Percentiles rank a stretch among this genome's conserved stretches.
These are phyloP conservation scores for Sinella curviseta DNA, from an alignment of 1,140 invertebrate species.

Conservation along the genomic window DNA sequence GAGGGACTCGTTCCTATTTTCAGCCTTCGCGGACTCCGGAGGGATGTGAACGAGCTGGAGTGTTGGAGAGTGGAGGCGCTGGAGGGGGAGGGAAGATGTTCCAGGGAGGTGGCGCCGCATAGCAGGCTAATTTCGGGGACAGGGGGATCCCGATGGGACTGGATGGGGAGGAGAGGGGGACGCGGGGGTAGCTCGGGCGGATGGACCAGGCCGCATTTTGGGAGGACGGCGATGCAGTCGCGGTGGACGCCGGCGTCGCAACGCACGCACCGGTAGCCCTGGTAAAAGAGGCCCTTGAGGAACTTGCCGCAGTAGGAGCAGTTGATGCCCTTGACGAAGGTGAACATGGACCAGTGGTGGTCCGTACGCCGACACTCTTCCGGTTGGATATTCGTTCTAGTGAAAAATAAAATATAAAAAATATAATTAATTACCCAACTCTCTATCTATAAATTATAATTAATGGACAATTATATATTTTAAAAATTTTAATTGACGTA, in stretches of 20 bases:
- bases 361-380: conserved; percentile 72
- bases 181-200: conserved; percentile 49
- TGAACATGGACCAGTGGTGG: conserved; percentile 76
- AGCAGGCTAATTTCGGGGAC: too few relatives aligned
- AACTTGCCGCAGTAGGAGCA: conserved; percentile 85
- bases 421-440: conserved; percentile 35
- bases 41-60: not conserved
- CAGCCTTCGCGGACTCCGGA: not conserved
- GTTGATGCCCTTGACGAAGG: conserved; percentile 76
- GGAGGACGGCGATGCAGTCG: conserved; percentile 37
- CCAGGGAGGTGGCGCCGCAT: too few relatives aligned
- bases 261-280: conserved; percentile 74
- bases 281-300: conserved; percentile 69
- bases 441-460: conserved; percentile 7
- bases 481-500: not conserved
- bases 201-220: conserved; percentile 44
- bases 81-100: too few relatives aligned
- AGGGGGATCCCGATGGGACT: too few relatives aligned
- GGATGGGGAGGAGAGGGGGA: conserved; percentile 42
- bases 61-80: not conserved
- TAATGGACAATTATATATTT: not conserved
- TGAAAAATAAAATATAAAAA: conserved; percentile 11
- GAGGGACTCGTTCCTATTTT: conserved; percentile 26
- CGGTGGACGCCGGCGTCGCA: conserved; percentile 42
- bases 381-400: conserved; percentile 87